Conservation (phyloP, 2,113 vertebrate genomes). For the Corythornis madagascariensis region DNA sequence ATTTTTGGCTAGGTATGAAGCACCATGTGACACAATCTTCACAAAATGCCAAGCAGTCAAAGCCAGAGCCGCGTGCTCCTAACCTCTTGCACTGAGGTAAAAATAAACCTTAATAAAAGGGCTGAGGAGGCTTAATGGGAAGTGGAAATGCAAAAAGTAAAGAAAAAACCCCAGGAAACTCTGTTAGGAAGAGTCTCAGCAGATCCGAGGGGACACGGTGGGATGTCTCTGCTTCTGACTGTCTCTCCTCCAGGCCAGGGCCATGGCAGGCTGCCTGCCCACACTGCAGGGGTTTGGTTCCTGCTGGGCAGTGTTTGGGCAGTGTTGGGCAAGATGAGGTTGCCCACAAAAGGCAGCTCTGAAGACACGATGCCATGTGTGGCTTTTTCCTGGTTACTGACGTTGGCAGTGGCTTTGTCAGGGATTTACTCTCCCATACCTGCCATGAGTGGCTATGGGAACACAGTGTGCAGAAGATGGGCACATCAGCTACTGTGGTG, state of each 20-base stretch:
- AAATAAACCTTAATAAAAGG: constrained; percentile 62
- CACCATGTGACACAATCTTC: not conserved
- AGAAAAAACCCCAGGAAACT: not conserved
- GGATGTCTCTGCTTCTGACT: not conserved
- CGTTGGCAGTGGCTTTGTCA: not conserved
- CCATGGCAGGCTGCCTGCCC: not conserved
- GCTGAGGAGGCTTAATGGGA: constrained; percentile 23
- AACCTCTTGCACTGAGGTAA: constrained; percentile 46
- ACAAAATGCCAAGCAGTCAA: constrained; percentile 58
- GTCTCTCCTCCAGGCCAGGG: not conserved
- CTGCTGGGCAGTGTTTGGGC: not conserved
- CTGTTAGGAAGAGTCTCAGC: not conserved
- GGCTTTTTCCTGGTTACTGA: not conserved
- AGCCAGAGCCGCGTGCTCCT: not conserved
- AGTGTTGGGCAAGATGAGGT: not conserved
- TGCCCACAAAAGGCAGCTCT: not conserved
- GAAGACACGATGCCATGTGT: not conserved
- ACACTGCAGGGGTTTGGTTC: not conserved
- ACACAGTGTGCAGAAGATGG: not conserved
- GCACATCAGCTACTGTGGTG: accelerated
- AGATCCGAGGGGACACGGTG: not conserved
- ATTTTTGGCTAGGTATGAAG: constrained; percentile 28
- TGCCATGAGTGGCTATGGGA: not conserved
- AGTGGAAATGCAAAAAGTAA: constrained; percentile 27
- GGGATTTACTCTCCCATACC: not conserved